phyloP scores from a whole-genome alignment of 2,113 vertebrate genomes.

The Aptenodytes forsteri region DNA sequence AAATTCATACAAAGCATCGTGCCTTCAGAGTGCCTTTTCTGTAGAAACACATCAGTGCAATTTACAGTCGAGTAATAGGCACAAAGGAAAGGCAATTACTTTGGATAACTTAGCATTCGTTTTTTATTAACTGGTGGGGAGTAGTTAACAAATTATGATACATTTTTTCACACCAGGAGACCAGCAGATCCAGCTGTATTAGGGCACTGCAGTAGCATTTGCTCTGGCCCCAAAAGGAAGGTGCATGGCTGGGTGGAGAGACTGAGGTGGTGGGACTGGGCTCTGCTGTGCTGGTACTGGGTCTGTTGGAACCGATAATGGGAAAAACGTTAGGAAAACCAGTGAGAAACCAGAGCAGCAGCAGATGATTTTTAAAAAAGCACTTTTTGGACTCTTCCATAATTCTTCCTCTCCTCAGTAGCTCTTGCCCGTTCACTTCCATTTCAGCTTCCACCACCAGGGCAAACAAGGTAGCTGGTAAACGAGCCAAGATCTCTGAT shows the following conservation, averaged over 20 bases:
- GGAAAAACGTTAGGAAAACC: neutral
- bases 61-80: neutral
- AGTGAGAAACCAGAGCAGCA: neutral
- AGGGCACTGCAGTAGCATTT: neutral
- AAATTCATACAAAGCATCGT: neutral
- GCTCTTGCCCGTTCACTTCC: neutral
- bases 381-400: neutral
- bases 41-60: neutral
- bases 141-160: neutral
- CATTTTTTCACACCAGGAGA: neutral
- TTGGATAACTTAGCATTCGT: neutral
- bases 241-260: too few relatives aligned
- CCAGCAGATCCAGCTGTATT: neutral
- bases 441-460: neutral
- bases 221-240: neutral
- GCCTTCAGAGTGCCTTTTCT: neutral
- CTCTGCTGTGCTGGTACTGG: neutral
- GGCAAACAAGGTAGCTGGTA: too few relatives aligned
- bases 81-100: neutral
- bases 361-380: neutral
- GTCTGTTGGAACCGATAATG: fast-evolving
- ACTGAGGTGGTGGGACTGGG: fast-evolving
- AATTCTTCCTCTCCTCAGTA: neutral
- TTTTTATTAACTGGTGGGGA: neutral
- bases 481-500: neutral